A percentile compares a stretch with the other conserved stretches of the same genome.
Evolutionary conservation across 2,797 vertebrate genomes (phyloP).

Genomic region (Phoeniculus purpureus): DNA sequence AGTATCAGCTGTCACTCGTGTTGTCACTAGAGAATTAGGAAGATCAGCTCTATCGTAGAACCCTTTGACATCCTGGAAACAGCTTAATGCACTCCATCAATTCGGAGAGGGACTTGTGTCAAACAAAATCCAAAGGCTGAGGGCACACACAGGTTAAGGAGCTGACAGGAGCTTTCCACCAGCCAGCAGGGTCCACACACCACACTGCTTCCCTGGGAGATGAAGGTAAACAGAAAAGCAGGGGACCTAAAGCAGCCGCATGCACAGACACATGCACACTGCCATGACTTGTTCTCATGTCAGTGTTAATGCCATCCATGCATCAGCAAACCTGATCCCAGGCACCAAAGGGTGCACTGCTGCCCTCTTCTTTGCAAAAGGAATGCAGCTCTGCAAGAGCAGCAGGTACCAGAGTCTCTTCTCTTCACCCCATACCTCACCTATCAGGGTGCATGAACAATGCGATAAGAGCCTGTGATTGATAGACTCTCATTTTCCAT

Average conservation of each 20-base stretch:
- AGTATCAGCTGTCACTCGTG: background rate
- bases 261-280: background rate
- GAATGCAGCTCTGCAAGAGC: background rate
- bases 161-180: background rate
- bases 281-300: background rate
- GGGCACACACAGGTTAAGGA: background rate
- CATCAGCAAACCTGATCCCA: background rate
- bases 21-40: slow-evolving; percentile 28
- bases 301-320: background rate
- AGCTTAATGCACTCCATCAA: slow-evolving; percentile 4
- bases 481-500: background rate
- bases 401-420: background rate
- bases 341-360: background rate
- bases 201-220: background rate
- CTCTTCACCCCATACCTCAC: background rate
- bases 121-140: background rate
- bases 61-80: slow-evolving; percentile 14
- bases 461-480: background rate
- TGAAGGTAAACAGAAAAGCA: background rate
- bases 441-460: background rate
- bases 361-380: slow-evolving; percentile 4
- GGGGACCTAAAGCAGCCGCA: background rate
- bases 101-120: background rate
- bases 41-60: background rate
- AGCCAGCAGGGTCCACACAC: background rate